Evolutionary conservation across 2,797 vertebrate species (phyloP).

Genomic region (Cottoperca gobio): DNA sequence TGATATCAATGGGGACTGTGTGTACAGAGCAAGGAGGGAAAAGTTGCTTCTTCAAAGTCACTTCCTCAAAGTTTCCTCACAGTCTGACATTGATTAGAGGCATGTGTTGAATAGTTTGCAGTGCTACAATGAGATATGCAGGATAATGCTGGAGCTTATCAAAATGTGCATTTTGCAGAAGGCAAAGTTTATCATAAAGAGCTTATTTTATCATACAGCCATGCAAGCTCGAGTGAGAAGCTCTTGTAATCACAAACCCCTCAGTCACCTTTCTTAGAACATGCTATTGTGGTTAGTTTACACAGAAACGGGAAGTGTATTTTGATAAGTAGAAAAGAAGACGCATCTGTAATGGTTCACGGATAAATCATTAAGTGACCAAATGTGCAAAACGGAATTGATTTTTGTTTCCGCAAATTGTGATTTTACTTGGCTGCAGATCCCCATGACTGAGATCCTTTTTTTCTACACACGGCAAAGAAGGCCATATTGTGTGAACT

Average conservation of each 20-base stretch:
- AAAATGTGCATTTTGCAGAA: background rate
- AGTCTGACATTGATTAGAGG: background rate
- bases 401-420: background rate
- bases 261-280: background rate
- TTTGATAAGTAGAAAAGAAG: background rate
- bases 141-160: background rate
- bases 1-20: background rate
- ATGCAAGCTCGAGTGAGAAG: background rate
- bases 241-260: background rate
- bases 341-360: background rate
- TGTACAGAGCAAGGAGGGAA: background rate
- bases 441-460: background rate
- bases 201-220: background rate
- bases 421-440: background rate
- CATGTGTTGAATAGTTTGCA: background rate
- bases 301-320: conserved; percentile 13
- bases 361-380: background rate
- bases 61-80: conserved; percentile 22
- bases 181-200: background rate
- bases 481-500: conserved; percentile 1
- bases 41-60: conserved; percentile 13
- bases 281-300: background rate
- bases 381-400: background rate
- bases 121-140: background rate
- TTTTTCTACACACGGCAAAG: background rate